phyloP scores from a whole-genome alignment of 2,113 vertebrate species.

The Limanda limanda region DNA sequence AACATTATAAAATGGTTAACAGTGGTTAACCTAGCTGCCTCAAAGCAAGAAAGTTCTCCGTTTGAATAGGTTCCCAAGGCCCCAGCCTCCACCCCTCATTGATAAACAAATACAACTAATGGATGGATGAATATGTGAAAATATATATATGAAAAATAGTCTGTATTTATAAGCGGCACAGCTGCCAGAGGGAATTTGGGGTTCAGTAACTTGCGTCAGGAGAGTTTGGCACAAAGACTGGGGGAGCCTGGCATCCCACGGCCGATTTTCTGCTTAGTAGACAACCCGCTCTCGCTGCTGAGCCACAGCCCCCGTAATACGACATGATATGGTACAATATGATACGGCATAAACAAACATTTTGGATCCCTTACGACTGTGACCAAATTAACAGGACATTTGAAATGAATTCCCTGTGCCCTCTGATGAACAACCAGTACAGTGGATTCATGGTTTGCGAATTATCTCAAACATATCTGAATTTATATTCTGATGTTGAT shows the following conservation, averaged over 20 bases:
- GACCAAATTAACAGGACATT: neutral
- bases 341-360: neutral
- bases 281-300: no score
- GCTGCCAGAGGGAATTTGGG: no score
- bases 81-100: neutral
- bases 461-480: neutral
- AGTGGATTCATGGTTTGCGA: neutral
- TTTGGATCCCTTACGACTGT: neutral
- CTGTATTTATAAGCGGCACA: no score
- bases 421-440: neutral
- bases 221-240: no score
- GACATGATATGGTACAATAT: neutral
- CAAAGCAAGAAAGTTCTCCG: no score
- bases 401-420: neutral
- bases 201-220: no score
- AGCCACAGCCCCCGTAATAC: neutral
- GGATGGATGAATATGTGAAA: neutral
- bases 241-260: no score
- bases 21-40: neutral
- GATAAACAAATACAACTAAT: neutral
- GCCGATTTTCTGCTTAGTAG: no score
- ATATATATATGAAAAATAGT: no score
- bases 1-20: neutral
- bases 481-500: neutral
- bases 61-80: no score